Conservation (phyloP, 2,113 vertebrate species). For the Aix galericulata region DNA sequence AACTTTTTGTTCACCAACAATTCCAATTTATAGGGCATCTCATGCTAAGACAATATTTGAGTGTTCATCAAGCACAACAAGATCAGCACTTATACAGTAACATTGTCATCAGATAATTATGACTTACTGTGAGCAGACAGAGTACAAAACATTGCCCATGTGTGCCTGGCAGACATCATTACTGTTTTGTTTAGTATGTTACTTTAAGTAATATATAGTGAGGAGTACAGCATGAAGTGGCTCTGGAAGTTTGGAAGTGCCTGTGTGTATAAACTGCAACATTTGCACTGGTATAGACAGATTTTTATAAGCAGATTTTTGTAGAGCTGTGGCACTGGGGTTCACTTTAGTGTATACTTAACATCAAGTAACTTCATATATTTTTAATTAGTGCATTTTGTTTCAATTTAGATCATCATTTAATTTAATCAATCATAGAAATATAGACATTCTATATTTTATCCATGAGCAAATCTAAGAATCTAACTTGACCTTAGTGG, state of each 20-base stretch:
- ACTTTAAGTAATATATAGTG: background rate
- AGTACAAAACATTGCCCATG: background rate
- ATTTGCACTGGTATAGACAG: background rate
- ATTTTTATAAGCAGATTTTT: background rate
- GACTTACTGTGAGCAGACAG: background rate
- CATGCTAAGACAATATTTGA: background rate
- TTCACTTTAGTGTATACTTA: background rate
- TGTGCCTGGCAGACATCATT: background rate
- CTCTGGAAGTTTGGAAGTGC: background rate
- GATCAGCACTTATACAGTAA: background rate
- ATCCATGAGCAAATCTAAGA: background rate
- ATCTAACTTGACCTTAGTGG: background rate
- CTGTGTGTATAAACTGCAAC: background rate
- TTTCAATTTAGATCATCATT: background rate
- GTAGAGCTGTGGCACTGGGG: background rate
- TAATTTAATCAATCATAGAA: background rate
- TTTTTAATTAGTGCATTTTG: background rate
- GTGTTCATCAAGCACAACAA: background rate
- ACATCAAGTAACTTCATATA: background rate
- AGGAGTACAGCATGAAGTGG: background rate
- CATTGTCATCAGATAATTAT: background rate
- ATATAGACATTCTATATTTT: background rate
- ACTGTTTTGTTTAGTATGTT: background rate
- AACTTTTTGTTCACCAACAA: background rate
- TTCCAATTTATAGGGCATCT: background rate